These are phyloP conservation scores for Serrognathus titanus DNA, from an alignment of 2,888 invertebrate genomes.

Conservation along the genomic window DNA sequence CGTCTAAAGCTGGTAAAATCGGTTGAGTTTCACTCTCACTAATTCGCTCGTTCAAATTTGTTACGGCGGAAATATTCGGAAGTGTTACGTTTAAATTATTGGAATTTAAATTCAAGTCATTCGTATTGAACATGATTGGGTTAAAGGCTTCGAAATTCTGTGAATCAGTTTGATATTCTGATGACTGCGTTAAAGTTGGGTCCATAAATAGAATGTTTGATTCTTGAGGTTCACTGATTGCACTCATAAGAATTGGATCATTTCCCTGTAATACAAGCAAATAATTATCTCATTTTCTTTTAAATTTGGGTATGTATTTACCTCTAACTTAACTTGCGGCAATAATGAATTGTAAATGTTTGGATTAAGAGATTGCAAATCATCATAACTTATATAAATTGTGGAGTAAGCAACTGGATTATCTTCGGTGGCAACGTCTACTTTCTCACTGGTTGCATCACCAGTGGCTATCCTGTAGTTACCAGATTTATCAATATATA, in stretches of 20 bases:
- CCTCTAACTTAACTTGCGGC: conserved; percentile 29
- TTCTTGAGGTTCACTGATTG: conserved; percentile 33
- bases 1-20: neutral
- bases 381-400: conserved; percentile 19
- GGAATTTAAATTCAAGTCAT: conserved; percentile 1
- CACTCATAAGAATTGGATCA: conserved; percentile 31
- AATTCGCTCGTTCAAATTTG: neutral
- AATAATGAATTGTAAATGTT: conserved; percentile 25
- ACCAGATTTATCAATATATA: neutral
- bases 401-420: neutral
- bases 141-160: conserved; percentile 18
- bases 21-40: neutral
- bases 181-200: conserved; percentile 9
- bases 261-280: conserved; percentile 11
- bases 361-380: conserved; percentile 21
- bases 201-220: conserved; percentile 29
- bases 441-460: neutral
- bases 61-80: neutral
- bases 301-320: conserved; percentile 4
- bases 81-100: neutral
- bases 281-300: neutral
- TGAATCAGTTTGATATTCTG: conserved; percentile 10
- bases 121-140: conserved; percentile 9
- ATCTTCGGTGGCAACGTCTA: neutral
- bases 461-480: neutral